Evolutionary conservation across 2,797 vertebrate genomes (phyloP).

Genomic region (Tamandua tetradactyla): DNA sequence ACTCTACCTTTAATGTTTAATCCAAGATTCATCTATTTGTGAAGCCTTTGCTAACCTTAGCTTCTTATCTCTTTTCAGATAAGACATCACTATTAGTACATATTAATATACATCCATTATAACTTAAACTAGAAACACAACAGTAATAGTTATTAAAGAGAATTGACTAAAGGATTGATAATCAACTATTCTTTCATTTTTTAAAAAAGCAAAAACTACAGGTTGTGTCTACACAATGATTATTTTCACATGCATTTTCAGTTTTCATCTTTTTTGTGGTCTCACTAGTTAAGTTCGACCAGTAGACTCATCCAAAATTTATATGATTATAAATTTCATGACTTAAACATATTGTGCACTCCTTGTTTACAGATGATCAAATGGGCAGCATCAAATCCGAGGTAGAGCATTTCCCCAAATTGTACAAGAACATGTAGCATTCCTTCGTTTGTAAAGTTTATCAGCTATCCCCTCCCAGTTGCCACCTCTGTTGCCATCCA

Average conservation of each 20-base stretch:
- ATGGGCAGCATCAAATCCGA: fast-evolving
- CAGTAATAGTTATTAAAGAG: background rate
- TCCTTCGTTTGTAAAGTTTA: background rate
- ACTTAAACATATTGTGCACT: background rate
- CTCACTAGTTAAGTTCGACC: background rate
- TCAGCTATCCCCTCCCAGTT: background rate
- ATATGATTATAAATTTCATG: background rate
- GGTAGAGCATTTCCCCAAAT: background rate
- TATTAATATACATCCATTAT: background rate
- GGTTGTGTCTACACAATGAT: background rate
- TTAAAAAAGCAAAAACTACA: background rate
- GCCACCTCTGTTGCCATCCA: background rate
- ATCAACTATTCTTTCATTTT: background rate
- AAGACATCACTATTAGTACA: background rate
- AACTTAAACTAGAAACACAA: background rate
- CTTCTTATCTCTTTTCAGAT: background rate
- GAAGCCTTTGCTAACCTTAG: background rate
- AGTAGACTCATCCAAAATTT: background rate
- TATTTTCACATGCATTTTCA: background rate
- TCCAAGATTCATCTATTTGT: background rate
- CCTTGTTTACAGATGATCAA: background rate
- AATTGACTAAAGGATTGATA: background rate
- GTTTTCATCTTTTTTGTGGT: background rate
- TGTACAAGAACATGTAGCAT: background rate
- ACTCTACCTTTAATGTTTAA: background rate